Percentiles rank a stretch among this genome's conserved stretches.
phyloP scores from a whole-genome alignment of 2,797 vertebrate species.

The Enteromius mattozi region DNA sequence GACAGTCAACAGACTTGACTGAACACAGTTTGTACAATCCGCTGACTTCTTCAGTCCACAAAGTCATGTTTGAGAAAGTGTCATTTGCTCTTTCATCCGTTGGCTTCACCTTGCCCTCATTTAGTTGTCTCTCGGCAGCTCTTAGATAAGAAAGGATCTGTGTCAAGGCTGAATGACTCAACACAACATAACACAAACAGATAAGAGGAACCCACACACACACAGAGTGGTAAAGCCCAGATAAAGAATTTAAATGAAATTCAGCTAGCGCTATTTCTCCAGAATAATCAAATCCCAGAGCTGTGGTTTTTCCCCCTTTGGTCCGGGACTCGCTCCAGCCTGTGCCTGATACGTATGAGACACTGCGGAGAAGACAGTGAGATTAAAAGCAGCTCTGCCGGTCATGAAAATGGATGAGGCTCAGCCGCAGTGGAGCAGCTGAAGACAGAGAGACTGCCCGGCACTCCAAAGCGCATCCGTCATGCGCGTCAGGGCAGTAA shows the following conservation, averaged over 20 bases:
- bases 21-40: conserved; percentile 22
- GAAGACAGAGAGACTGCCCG: conserved; percentile 67
- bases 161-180: conserved; percentile 67
- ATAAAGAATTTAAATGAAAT: conserved; percentile 38
- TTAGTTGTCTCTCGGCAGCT: conserved; percentile 65
- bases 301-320: conserved; percentile 9
- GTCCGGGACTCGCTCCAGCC: neutral
- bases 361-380: conserved; percentile 42
- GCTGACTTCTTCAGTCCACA: conserved; percentile 44
- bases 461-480: conserved; percentile 64
- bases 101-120: conserved; percentile 59
- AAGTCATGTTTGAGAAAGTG: conserved; percentile 47
- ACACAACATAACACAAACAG: conserved; percentile 54
- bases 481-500: conserved; percentile 61
- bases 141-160: conserved; percentile 53
- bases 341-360: conserved; percentile 2
- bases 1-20: conserved; percentile 56
- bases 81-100: conserved; percentile 43
- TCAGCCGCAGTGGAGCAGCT: conserved; percentile 60
- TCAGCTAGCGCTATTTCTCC: conserved; percentile 31
- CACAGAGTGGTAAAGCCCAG: conserved; percentile 1
- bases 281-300: conserved; percentile 41
- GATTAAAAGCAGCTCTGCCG: conserved; percentile 68
- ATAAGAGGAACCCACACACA: conserved; percentile 46
- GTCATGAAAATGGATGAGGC: conserved; percentile 70